A percentile compares a stretch with the other conserved stretches of the same genome.
Evolutionary conservation across 2,113 vertebrate genomes (phyloP).

Genomic region (Azemiops feae): DNA sequence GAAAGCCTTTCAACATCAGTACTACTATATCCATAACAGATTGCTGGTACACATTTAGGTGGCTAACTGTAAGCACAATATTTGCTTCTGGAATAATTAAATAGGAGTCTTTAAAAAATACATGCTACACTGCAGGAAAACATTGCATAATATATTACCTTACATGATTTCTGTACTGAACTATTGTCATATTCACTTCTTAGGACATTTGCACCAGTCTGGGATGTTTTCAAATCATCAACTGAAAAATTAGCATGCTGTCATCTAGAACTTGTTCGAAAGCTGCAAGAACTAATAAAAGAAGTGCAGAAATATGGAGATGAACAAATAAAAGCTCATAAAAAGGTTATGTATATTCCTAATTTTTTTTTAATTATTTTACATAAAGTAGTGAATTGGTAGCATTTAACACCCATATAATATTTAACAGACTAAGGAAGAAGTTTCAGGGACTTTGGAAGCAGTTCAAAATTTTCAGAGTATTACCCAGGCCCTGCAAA

Average conservation of each 20-base stretch:
- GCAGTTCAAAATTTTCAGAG: constrained; percentile 94
- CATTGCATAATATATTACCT: background rate
- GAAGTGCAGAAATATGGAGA: constrained; percentile 97
- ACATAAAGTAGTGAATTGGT: background rate
- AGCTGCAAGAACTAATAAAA: constrained; percentile 95
- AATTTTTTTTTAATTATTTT: constrained; percentile 12
- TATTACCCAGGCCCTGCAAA: constrained; percentile 90
- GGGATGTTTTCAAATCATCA: constrained; percentile 95
- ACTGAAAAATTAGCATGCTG: constrained; percentile 92
- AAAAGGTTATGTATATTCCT: constrained; percentile 79
- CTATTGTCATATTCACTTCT: constrained; percentile 1
- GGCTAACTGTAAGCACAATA: background rate
- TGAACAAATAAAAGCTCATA: constrained; percentile 94
- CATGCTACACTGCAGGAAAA: background rate
- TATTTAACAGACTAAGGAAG: constrained; percentile 90
- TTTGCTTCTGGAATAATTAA: background rate
- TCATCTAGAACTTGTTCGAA: constrained; percentile 93
- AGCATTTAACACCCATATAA: constrained; percentile 54
- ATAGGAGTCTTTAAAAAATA: background rate
- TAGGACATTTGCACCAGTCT: constrained; percentile 94
- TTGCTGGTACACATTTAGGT: background rate
- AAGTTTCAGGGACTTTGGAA: constrained; percentile 93
- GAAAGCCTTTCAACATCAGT: background rate
- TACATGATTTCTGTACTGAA: background rate
- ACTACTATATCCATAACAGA: background rate